Base-by-base conservation (phyloP, 2,113 vertebrate genomes). In the Phalacrocorax pelagicus region DNA sequence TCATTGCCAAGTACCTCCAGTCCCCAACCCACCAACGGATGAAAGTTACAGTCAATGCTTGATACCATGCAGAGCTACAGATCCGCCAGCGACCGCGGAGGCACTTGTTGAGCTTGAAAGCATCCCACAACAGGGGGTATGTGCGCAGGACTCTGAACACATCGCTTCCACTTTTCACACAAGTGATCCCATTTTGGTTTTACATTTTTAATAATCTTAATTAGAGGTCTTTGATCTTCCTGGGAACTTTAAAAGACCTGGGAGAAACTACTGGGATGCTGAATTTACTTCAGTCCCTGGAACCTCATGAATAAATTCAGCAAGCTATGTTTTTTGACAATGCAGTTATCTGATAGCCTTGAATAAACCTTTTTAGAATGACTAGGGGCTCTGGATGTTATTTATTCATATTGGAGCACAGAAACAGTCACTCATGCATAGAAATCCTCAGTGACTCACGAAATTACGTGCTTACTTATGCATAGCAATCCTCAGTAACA, bases 341-440 rank as follows among this genome's bases (percentile, higher is more conserved):
- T 87, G 78, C 70, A 86, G 96, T 92, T 91, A 95, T 92, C 95
- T 94, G 69, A 95, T 81, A 96, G 85, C 94, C 78, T 96, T 84
- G 86, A 96, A 97, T 90, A 97, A 93, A 91, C 89, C 86, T 96
- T 90, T 90, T 94, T 95, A 79, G 94, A 96, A 95, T 51, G 70
- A 54, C 94, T 95, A 63, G 52, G 78, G 73, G 92, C 81, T 78
- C 78, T 84, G 66, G 42, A 78, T 92, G 96, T 73, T 94, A 88
- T 96, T 97, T 96, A 93, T 82, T 92, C 86, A 95, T 93, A 79
- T 59, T 79, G 32, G 34, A 86, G 72, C 75, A 94, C 23, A 57
- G 57, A 34, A 90, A 49, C 32, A 94, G 84, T 94, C 81, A 81
- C 38, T 97, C 90, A 93, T n/a, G 78, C 85, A 75, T 18, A 81